Conservation (phyloP, 2,888 invertebrate species). For the Rhorus exstirpatorius region DNA sequence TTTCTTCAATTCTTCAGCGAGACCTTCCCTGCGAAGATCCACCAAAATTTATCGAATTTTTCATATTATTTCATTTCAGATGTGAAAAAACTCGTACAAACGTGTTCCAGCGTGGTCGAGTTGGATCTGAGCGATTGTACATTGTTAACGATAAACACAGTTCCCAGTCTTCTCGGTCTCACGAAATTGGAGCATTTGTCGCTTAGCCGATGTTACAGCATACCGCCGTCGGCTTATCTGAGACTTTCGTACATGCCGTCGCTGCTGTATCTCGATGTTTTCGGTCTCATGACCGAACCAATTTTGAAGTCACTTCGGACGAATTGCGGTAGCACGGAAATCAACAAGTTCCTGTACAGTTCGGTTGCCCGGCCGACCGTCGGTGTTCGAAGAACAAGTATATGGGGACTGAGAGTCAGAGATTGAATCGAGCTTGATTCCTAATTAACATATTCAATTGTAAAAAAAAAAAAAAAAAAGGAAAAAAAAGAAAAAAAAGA, state of each 20-base stretch:
- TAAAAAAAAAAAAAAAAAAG: background rate
- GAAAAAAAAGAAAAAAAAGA: background rate
- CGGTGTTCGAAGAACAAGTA: conserved; percentile 94
- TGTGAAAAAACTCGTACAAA: conserved; percentile 88
- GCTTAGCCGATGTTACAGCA: conserved; percentile 93
- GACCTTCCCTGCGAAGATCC: too few species aligned
- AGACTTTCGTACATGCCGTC: conserved; percentile 89
- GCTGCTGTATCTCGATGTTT: conserved; percentile 92
- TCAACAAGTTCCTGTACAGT: conserved; percentile 93
- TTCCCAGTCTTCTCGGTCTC: conserved; percentile 88
- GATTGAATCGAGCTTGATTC: conserved; percentile 87
- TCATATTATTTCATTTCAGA: conserved; percentile 87
- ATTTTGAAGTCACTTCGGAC: conserved; percentile 86
- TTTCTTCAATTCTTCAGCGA: too few species aligned
- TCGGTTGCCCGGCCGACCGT: conserved; percentile 96
- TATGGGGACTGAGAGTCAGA: conserved; percentile 95
- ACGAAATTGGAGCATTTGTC: conserved; percentile 92
- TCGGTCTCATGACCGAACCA: conserved; percentile 91
- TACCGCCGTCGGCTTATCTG: conserved; percentile 90
- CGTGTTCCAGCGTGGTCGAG: conserved; percentile 92
- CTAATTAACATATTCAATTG: conserved; percentile 11
- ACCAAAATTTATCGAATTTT: background rate
- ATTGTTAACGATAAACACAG: conserved; percentile 89
- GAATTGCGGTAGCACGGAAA: conserved; percentile 88
- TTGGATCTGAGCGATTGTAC: conserved; percentile 96